Percentiles rank a stretch among this genome's conserved stretches.
Evolutionary conservation across 2,888 invertebrate species (phyloP).

Genomic region (Spilarctia lutea): DNA sequence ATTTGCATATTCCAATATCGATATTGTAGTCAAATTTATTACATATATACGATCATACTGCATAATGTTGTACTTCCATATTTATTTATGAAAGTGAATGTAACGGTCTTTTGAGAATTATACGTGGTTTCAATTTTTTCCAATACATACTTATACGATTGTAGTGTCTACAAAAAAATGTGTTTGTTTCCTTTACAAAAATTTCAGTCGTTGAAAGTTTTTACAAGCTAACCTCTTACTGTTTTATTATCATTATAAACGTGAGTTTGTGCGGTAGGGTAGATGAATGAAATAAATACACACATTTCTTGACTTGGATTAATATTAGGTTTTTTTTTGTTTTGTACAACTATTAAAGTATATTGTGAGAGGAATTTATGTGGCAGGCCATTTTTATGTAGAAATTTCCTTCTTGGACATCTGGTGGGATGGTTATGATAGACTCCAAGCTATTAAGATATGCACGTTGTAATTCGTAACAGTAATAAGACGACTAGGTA

Average conservation of each 20-base stretch:
- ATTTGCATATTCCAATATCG: slow-evolving; percentile 83
- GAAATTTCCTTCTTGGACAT: no score
- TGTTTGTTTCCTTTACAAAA: background rate
- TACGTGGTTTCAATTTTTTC: slow-evolving; percentile 47
- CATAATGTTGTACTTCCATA: slow-evolving; percentile 68
- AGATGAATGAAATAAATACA: background rate
- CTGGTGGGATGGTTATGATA: no score
- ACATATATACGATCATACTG: slow-evolving; percentile 68
- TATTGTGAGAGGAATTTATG: background rate
- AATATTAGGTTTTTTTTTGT: background rate
- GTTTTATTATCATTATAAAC: background rate
- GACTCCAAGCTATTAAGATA: no score
- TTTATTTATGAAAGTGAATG: slow-evolving; percentile 54
- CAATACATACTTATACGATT: slow-evolving; percentile 28
- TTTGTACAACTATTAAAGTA: background rate
- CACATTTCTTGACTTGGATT: background rate
- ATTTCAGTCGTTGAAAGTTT: background rate
- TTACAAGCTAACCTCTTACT: background rate
- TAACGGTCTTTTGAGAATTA: slow-evolving; percentile 54
- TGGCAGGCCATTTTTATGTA: background rate
- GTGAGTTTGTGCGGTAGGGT: background rate
- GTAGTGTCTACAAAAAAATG: background rate
- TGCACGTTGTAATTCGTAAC: no score
- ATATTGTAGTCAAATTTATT: slow-evolving; percentile 81
- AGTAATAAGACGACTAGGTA: no score